A percentile compares a stretch with the other conserved stretches of the same genome.
Evolutionary conservation across 2,113 vertebrate species (phyloP).

Genomic region (Motacilla alba): DNA sequence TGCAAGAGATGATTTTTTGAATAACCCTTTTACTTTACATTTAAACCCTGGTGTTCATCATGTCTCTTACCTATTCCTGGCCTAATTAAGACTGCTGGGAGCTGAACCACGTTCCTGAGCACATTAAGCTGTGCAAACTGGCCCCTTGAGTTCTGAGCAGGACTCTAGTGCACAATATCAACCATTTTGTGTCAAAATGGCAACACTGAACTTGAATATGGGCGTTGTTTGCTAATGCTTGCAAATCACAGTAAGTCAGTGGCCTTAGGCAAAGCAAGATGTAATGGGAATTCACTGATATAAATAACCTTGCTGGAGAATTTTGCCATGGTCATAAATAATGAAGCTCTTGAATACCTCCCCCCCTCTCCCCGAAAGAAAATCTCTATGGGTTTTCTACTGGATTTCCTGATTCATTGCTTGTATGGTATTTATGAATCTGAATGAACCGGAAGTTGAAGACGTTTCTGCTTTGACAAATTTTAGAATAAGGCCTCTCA

Average conservation of each 20-base stretch:
- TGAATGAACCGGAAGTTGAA: not conserved
- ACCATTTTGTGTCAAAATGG: not conserved
- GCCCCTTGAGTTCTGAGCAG: not conserved
- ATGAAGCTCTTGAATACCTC: not conserved
- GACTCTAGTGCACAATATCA: not conserved
- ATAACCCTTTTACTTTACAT: not conserved
- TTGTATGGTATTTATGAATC: not conserved
- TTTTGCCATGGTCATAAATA: not conserved
- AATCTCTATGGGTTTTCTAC: not conserved
- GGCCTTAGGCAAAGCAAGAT: not conserved
- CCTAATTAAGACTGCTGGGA: conserved; percentile 6
- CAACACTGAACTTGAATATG: conserved; percentile 36
- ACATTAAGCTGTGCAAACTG: not conserved
- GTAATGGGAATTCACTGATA: not conserved
- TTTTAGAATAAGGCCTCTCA: not conserved
- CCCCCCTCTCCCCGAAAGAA: not conserved
- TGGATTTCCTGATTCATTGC: not conserved
- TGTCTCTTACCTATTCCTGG: not conserved
- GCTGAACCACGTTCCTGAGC: not conserved
- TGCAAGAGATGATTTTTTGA: not conserved
- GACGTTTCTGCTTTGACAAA: not conserved
- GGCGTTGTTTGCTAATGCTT: conserved; percentile 38
- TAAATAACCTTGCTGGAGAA: not conserved
- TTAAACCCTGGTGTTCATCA: not conserved
- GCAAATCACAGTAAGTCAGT: not conserved